Conservation (phyloP, 2,113 vertebrate genomes). For the Phylloscopus trochiloides region DNA sequence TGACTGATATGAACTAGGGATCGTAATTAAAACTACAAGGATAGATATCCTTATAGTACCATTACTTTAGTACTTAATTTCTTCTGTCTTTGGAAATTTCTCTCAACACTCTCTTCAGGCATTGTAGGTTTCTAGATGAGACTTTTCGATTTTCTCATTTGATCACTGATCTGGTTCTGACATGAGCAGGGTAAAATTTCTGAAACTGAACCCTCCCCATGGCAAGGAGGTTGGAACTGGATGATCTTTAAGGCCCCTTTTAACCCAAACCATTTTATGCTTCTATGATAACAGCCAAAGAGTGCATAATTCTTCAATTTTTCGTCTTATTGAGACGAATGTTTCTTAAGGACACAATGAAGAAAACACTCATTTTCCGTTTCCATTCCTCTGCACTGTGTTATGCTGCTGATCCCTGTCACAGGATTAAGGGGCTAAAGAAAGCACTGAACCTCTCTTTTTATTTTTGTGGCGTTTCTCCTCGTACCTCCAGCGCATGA, state of each 20-base stretch:
- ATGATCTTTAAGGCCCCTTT: not conserved
- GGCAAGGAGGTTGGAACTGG: not conserved
- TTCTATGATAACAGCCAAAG: not conserved
- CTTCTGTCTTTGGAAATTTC: not conserved
- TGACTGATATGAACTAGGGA: not conserved
- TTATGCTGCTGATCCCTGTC: not conserved
- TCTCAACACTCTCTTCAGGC: not conserved
- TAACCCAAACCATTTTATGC: not conserved
- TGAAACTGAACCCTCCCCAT: not conserved
- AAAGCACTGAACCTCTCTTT: not conserved
- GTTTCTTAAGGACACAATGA: not conserved
- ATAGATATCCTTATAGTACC: not conserved
- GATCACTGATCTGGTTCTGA: not conserved
- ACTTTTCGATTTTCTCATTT: not conserved
- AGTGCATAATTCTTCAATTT: not conserved
- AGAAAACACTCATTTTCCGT: not conserved
- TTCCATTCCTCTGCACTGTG: not conserved
- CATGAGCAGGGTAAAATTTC: not conserved
- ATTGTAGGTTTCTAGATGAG: not conserved
- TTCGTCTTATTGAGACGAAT: not conserved
- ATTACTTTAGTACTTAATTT: not conserved
- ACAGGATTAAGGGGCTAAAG: not conserved
- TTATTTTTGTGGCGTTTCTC: not conserved
- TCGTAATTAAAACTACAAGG: not conserved
- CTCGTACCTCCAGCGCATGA: not conserved